Percentiles rank a stretch among this genome's conserved stretches.
Conservation (phyloP, 2,888 invertebrate species). For the Amorpha juglandis region DNA sequence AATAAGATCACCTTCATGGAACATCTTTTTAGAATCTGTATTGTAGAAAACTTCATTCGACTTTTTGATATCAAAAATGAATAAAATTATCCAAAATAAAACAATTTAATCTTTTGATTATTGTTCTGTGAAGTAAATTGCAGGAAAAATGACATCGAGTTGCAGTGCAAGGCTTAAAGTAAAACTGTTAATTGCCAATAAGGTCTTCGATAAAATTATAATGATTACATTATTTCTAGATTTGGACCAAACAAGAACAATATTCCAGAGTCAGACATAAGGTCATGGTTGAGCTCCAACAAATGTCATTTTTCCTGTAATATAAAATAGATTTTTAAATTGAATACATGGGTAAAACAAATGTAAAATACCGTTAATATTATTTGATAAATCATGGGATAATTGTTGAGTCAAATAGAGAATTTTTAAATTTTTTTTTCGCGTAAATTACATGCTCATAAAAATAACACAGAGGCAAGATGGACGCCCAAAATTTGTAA, state of each 20-base stretch:
- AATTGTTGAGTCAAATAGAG: neutral
- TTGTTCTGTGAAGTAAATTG: neutral
- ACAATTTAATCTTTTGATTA: no score
- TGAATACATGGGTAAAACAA: neutral
- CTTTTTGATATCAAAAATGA: neutral
- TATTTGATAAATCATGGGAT: neutral
- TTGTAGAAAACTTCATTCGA: neutral
- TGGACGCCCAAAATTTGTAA: conserved; percentile 18
- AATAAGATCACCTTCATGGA: no score
- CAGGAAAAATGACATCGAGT: conserved; percentile 10
- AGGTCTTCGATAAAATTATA: neutral
- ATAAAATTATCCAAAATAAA: no score
- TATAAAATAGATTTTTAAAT: neutral
- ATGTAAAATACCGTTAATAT: neutral
- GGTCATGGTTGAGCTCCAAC: neutral
- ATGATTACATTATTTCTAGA: neutral
- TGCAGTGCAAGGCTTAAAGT: neutral
- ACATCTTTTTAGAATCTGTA: no score
- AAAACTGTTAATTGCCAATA: neutral
- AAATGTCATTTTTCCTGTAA: conserved; percentile 11
- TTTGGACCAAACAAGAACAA: neutral
- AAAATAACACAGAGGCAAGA: conserved; percentile 14
- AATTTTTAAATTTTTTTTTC: neutral
- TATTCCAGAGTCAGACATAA: conserved; percentile 15
- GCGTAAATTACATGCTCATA: conserved; percentile 10